phyloP scores from a whole-genome alignment of 2,888 invertebrate genomes.

The Epirrita christyi region DNA sequence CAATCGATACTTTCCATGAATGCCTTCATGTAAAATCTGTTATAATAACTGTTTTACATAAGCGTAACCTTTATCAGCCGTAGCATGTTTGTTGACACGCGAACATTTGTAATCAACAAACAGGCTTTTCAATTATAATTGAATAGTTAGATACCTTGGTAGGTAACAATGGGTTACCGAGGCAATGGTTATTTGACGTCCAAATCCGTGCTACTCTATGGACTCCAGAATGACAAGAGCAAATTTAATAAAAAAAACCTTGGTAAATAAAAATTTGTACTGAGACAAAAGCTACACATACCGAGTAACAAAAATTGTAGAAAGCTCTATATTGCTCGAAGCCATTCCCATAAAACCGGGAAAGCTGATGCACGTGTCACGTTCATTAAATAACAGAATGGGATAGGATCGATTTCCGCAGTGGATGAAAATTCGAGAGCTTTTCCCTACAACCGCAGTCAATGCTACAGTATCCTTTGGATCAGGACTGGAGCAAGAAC shows the following conservation, averaged over 20 bases:
- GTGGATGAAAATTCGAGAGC: conserved; percentile 4
- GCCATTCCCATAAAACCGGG: conserved; percentile 4
- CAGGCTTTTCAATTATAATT: not conserved
- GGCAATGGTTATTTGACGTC: not conserved
- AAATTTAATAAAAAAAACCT: no score
- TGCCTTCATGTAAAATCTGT: conserved; percentile 3
- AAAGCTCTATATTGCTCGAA: not conserved
- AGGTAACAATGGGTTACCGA: not conserved
- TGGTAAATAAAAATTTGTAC: not conserved
- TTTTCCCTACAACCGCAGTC: conserved; percentile 1
- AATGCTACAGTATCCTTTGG: conserved; percentile 9
- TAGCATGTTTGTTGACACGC: conserved; percentile 1
- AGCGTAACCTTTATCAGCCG: not conserved
- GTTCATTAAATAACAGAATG: conserved; percentile 26
- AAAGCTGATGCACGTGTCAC: conserved; percentile 10
- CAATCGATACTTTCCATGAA: conserved; percentile 12
- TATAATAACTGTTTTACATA: conserved; percentile 9
- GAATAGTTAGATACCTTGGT: not conserved
- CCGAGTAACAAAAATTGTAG: not conserved
- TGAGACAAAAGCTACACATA: not conserved
- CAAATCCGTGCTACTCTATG: not conserved
- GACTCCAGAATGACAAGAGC: no score
- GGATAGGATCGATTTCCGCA: conserved; percentile 31
- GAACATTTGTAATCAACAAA: not conserved
- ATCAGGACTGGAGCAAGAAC: conserved; percentile 6